Percentiles rank a stretch among this genome's conserved stretches.
These are phyloP conservation scores for Sepioteuthis lessoniana DNA, from an alignment of 2,888 invertebrate genomes.

Conservation along the genomic window DNA sequence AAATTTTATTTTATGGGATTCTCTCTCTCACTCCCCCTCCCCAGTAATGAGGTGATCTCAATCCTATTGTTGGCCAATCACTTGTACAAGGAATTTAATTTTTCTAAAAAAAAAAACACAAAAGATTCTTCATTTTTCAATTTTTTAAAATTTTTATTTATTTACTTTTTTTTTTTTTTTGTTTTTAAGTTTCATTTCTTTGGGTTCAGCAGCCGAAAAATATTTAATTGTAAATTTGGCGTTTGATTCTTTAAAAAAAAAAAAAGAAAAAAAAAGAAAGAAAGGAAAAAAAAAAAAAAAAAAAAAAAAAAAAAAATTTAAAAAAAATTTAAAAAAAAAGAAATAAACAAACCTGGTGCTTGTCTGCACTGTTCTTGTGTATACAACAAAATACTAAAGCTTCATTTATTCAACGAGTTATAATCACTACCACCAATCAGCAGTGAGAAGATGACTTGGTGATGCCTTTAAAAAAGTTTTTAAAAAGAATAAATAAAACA, in stretches of 20 bases:
- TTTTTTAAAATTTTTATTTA: background rate
- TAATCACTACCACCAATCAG: constrained; percentile 41
- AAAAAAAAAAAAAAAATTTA: background rate
- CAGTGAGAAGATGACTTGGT: constrained; percentile 46
- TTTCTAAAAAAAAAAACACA: background rate
- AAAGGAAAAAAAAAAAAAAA: background rate
- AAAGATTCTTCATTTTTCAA: background rate
- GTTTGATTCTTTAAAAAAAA: background rate
- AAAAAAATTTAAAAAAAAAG: too few species aligned
- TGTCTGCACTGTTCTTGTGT: constrained; percentile 1
- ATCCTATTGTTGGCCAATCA: background rate
- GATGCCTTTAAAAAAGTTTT: constrained; percentile 42
- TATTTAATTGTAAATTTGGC: constrained; percentile 24
- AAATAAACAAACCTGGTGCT: constrained; percentile 33
- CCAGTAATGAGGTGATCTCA: background rate
- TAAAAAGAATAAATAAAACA: background rate
- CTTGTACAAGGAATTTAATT: constrained; percentile 24
- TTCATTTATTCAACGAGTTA: constrained; percentile 33
- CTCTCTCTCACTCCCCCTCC: background rate
- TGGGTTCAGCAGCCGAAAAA: constrained; percentile 10
- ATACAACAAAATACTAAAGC: constrained; percentile 33
- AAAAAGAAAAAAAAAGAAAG: too few species aligned
- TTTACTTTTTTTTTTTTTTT: background rate
- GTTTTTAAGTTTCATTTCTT: background rate
- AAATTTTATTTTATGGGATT: background rate